Evolutionary conservation across 2,888 invertebrate species (phyloP), one percentile per base, ranked within the genome.

Genomic region (Polylopha cassiicola): DNA sequence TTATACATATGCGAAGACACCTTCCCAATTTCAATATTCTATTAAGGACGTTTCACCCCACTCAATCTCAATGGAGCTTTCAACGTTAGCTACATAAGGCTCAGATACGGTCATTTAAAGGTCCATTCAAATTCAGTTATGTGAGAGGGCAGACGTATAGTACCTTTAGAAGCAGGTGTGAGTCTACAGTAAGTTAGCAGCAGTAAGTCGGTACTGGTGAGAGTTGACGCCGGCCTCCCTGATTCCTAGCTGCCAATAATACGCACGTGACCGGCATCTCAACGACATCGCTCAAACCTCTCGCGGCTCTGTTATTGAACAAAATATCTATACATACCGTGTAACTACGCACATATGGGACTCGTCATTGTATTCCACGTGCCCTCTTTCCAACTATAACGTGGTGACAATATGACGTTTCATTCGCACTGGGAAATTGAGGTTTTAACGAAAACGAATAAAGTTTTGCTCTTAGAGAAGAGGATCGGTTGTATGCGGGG

Each of bases 181-280:
- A 52, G 47, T 27, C 22, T 36, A 46, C 47, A 45, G 39, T 56
- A 50, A 55, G 15, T 43, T 38, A 38, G 39, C 39, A 46, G 53
- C 50, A 38, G 56, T 53, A 51, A 55, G 57, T 56, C 60, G 59
- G 31, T 31, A 7, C 11, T 20, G 29, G 23, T 30, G 26, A 41
- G 15, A 16, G 68, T 71, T 67, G 73, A 72, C 68, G 69, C 54
- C 61, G 58, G 65, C 63, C 63, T 65, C 41, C 44, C 70, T 74
- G 73, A 73, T 72, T 75, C 73, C 68, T 48, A 61, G 61, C 65
- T 73, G 77, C 75, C 80, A 77, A 79, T 80, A 78, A 77, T 73
- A 69, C 71, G 77, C 65, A 79, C 80, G 79, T 78, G 79, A 70
- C 58, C 59, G 45, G 73, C 65, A 60, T 79, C 47, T 23, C 52